phyloP scores from a whole-genome alignment of 2,888 invertebrate genomes.

The Pheosia gnoma region DNA sequence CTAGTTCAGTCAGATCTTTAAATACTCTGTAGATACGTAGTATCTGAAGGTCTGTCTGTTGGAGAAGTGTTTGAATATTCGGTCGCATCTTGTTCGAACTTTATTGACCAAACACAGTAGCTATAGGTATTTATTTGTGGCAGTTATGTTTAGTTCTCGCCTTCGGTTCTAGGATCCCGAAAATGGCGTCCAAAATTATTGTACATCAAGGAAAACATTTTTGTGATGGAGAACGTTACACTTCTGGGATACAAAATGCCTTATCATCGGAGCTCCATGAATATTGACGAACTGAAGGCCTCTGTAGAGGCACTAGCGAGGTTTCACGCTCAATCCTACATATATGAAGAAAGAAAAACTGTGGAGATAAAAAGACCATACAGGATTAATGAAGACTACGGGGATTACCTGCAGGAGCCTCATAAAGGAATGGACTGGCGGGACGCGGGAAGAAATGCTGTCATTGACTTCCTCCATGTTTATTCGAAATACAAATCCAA shows the following conservation, averaged over 20 bases:
- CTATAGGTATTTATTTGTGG: too few species aligned
- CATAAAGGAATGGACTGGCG: conserved; percentile 55
- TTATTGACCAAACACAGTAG: neutral
- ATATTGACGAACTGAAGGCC: conserved; percentile 65
- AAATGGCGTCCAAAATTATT: conserved; percentile 66
- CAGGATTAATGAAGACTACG: conserved; percentile 68
- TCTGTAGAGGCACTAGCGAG: conserved; percentile 71
- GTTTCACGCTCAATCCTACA: conserved; percentile 78
- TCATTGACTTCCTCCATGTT: conserved; percentile 61
- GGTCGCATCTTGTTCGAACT: neutral
- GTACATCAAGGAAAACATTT: conserved; percentile 58
- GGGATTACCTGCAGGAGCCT: conserved; percentile 60
- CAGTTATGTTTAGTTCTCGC: too few species aligned
- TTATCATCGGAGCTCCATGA: conserved; percentile 50
- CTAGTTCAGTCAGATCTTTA: too few species aligned
- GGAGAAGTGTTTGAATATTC: too few species aligned
- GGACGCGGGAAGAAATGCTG: conserved; percentile 64
- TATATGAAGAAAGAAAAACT: conserved; percentile 72
- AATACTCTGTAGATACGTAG: too few species aligned
- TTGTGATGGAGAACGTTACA: conserved; percentile 73
- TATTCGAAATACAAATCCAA: conserved; percentile 60
- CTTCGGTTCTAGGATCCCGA: conserved; percentile 42
- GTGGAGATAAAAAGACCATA: conserved; percentile 59
- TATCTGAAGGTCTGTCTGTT: too few species aligned
- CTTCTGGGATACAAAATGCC: conserved; percentile 64